A percentile compares a stretch with the other conserved stretches of the same genome.
These are phyloP conservation scores for Aptenodytes patagonicus DNA, from an alignment of 2,113 vertebrate species.

Conservation along the genomic window DNA sequence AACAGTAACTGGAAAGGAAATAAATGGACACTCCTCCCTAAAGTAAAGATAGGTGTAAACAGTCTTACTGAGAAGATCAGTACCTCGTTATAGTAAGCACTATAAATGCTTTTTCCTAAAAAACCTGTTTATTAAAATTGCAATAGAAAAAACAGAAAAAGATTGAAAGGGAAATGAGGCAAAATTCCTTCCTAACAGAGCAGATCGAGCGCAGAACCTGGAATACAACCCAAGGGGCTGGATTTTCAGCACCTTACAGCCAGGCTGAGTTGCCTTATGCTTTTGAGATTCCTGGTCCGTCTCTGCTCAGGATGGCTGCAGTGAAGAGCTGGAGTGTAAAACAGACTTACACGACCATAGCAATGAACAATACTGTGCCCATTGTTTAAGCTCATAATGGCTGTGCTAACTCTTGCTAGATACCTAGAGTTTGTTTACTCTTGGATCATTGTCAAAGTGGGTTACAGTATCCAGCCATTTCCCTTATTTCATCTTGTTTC, in stretches of 20 bases:
- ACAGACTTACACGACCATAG: fast-evolving
- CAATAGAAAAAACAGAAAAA: background rate
- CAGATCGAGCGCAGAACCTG: background rate
- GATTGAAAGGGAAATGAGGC: background rate
- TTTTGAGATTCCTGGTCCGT: background rate
- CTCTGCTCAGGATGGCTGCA: background rate
- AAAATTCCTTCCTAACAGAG: background rate
- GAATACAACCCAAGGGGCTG: background rate
- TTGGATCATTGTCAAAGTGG: background rate
- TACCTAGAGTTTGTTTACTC: background rate
- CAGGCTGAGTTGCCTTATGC: background rate
- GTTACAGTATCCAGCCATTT: background rate
- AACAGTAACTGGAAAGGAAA: background rate
- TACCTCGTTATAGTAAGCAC: background rate
- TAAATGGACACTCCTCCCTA: background rate
- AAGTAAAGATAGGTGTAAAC: background rate
- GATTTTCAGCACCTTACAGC: background rate
- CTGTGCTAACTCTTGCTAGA: background rate
- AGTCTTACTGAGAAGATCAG: background rate
- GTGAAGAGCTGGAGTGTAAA: background rate
- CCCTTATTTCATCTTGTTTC: background rate
- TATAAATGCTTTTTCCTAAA: background rate
- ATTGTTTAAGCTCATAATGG: background rate
- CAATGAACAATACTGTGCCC: background rate
- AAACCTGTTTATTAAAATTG: background rate